Base-by-base conservation (phyloP, 1,140 invertebrate genomes). In the Chelonus insularis region DNA sequence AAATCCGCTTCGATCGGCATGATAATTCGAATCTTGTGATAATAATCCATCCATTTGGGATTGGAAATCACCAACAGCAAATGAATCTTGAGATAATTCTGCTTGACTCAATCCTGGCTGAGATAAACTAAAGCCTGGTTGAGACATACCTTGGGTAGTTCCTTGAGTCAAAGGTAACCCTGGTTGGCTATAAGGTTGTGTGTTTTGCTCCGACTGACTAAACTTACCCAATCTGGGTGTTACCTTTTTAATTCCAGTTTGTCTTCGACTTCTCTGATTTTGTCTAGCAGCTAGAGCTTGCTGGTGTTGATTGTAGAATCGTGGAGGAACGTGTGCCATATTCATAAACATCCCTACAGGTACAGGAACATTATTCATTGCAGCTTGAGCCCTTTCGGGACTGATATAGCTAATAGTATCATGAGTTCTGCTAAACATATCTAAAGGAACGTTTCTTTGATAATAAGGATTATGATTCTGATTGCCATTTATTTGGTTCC, bases 311-410 rank as follows among this genome's bases (percentile, higher is more conserved):
- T 93, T 92, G 66, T 92, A 93, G 76, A 94, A 95, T 4, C 91
- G 77, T 1, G 92, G 91, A n/a, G 91, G 91, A 32, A 95, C 87
- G 59, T 93, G 92, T 6, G 91, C 87, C 91, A 94, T 93, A 70
- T 94, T 94, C 88, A 96, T 93, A 68, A 96, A 95, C 91, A 96
- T 95, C 16, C 94, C 94, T n/a, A 95, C 88, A 0, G 94, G 93
- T 3, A 97, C 94, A 0, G 95, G 94, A 45, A 93, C 84, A 63
- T 89, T 91, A 63, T 87, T 88, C 70, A 92, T 81, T 8, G 89
- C 86, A 1, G 91, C 89, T 65, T 92, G 89, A 0, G 89, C 89
- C 29, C 92, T 83, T 70, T 95, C 93, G 1, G 91, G 91, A 20
- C 92, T 94, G 51, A 97, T 97, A 76, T 93, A 97, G 14, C 92